Percentiles rank a stretch among this genome's conserved stretches.
Conservation (phyloP, 1,140 invertebrate species). For the Polyergus mexicanus region DNA sequence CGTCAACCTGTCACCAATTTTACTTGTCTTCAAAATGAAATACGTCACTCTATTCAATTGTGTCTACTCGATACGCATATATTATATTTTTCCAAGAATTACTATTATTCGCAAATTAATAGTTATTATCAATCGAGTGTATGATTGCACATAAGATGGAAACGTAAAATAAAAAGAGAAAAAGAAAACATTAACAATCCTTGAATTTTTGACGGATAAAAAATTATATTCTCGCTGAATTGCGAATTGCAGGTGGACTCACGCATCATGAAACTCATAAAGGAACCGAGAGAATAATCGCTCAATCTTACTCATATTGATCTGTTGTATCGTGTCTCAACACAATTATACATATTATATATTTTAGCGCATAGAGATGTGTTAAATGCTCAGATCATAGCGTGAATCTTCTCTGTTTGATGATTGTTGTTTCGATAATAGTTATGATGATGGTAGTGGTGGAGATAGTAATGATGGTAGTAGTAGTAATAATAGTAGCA, state of each 20-base stretch:
- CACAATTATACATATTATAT: background rate
- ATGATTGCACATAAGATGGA: background rate
- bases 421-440: conserved; percentile 45
- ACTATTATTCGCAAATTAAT: background rate
- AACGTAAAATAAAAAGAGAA: background rate
- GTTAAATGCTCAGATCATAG: conserved; percentile 52
- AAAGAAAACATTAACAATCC: background rate
- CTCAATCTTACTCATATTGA: conserved; percentile 20
- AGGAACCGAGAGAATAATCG: conserved; percentile 39
- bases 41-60: conserved; percentile 2
- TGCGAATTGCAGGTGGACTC: conserved; percentile 30
- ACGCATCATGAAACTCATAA: conserved; percentile 51
- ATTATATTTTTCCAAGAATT: background rate
- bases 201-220: background rate
- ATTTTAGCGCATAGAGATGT: conserved; percentile 32
- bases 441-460: conserved; percentile 15
- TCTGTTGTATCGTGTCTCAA: conserved; percentile 33
- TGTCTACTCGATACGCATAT: background rate
- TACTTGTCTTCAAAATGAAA: conserved; percentile 3
- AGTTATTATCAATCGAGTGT: background rate
- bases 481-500: conserved; percentile 29
- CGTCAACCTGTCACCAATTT: background rate
- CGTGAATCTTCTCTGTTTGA: conserved; percentile 45
- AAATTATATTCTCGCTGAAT: background rate
- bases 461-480: conserved; percentile 5